phyloP scores from a whole-genome alignment of 2,888 invertebrate species.

The Sphinx pinastri region DNA sequence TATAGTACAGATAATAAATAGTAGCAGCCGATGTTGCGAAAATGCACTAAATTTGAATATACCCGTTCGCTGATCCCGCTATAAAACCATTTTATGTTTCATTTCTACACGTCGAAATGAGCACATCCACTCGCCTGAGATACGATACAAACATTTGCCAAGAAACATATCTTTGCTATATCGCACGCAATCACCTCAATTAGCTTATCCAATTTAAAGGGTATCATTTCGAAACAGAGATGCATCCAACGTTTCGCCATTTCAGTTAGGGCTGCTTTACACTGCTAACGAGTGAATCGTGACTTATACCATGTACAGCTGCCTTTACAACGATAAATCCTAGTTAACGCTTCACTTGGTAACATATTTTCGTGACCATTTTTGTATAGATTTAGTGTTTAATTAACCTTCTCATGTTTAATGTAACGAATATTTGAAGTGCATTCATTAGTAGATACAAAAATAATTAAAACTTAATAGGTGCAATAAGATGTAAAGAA shows the following conservation, averaged over 20 bases:
- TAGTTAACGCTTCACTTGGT: background rate
- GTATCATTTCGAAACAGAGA: slow-evolving; percentile 32
- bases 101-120: slow-evolving; percentile 9
- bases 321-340: background rate
- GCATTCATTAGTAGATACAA: slow-evolving; percentile 7
- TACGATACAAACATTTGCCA: slow-evolving; percentile 10
- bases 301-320: slow-evolving; percentile 51
- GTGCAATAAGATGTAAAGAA: background rate
- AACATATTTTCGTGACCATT: background rate
- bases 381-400: background rate
- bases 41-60: background rate
- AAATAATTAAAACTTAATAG: slow-evolving; percentile 1
- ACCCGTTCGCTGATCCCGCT: background rate
- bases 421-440: background rate
- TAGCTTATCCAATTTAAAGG: slow-evolving; percentile 23
- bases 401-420: slow-evolving; percentile 13
- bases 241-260: slow-evolving; percentile 51
- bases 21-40: background rate
- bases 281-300: slow-evolving; percentile 59
- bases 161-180: slow-evolving; percentile 17
- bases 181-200: slow-evolving; percentile 24
- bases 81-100: background rate
- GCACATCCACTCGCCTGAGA: background rate
- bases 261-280: slow-evolving; percentile 49
- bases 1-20: too few species aligned